These are phyloP conservation scores for Alosa alosa DNA, from an alignment of 2,113 vertebrate genomes.

Conservation along the genomic window DNA sequence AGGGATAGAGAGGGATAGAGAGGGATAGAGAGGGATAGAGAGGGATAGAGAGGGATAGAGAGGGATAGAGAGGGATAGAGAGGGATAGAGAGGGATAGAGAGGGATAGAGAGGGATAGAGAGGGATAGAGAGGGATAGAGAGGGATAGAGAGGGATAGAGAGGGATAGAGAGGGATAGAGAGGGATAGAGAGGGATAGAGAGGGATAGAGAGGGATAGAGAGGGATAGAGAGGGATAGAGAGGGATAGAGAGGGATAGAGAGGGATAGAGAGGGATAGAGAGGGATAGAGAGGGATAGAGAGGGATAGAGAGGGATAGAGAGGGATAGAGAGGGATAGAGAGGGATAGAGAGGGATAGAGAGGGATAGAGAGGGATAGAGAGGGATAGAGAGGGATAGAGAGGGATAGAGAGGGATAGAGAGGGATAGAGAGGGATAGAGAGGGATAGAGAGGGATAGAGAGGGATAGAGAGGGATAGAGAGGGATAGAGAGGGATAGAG, in stretches of 20 bases:
- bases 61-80: slow-evolving; percentile 4
- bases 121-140: neutral
- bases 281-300: neutral
- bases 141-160: neutral
- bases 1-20: neutral
- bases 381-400: neutral
- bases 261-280: slow-evolving; percentile 4
- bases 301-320: neutral
- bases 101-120: neutral
- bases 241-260: neutral
- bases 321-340: neutral
- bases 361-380: slow-evolving; percentile 4
- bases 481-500: neutral
- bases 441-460: neutral
- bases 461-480: slow-evolving; percentile 4
- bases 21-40: neutral
- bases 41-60: neutral
- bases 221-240: neutral
- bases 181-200: neutral
- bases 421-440: neutral
- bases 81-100: neutral
- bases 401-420: neutral
- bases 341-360: neutral
- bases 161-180: slow-evolving; percentile 4
- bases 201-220: neutral